These are phyloP conservation scores for Zaprionus bogoriensis DNA, from an alignment of 2,888 invertebrate genomes.

Conservation along the genomic window DNA sequence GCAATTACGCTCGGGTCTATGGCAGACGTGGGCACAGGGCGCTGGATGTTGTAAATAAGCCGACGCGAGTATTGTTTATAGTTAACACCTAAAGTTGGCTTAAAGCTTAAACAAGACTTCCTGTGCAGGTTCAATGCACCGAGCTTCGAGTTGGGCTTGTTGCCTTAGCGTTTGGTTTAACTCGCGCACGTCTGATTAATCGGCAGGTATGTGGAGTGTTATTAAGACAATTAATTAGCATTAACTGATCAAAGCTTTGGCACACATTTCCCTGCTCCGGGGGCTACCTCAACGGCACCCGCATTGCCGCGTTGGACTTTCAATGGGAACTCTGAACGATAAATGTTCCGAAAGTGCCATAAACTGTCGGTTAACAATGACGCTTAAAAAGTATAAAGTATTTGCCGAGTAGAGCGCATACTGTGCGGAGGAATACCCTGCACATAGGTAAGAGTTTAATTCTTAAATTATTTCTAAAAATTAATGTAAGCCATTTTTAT, in stretches of 20 bases:
- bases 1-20: slow-evolving; percentile 60
- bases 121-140: slow-evolving; percentile 51
- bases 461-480: too few species aligned
- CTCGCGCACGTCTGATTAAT: slow-evolving; percentile 66
- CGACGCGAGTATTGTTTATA: slow-evolving; percentile 65
- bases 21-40: neutral
- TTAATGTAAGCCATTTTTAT: too few species aligned
- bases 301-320: slow-evolving; percentile 38
- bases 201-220: slow-evolving; percentile 29
- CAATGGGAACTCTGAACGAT: slow-evolving; percentile 12
- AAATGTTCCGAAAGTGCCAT: slow-evolving; percentile 40
- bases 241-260: slow-evolving; percentile 57
- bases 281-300: slow-evolving; percentile 61
- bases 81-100: slow-evolving; percentile 68
- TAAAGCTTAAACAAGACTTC: slow-evolving; percentile 47
- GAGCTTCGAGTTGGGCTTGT: slow-evolving; percentile 1
- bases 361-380: slow-evolving; percentile 45
- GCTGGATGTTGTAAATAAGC: slow-evolving; percentile 68
- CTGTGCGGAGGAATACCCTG: neutral
- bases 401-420: too few species aligned
- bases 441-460: neutral
- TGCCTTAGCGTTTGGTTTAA: neutral
- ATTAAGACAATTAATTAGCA: slow-evolving; percentile 70
- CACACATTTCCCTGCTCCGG: slow-evolving; percentile 45
- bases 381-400: slow-evolving; percentile 8